A percentile compares a stretch with the other conserved stretches of the same genome.
Evolutionary conservation across 2,113 vertebrate species (phyloP).

Genomic region (Phasianus colchicus): DNA sequence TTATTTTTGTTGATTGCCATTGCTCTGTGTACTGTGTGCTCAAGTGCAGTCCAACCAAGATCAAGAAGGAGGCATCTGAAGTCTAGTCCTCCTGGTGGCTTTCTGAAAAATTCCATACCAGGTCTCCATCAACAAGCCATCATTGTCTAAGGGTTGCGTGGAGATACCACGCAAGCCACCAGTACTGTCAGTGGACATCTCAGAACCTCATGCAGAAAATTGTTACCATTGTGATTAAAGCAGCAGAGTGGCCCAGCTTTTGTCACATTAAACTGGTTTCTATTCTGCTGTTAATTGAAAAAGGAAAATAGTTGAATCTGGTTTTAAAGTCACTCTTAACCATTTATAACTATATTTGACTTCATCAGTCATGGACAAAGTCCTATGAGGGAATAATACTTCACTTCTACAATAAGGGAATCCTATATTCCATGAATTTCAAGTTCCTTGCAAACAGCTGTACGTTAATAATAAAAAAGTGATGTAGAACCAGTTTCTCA

Average conservation of each 20-base stretch:
- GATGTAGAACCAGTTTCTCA: neutral
- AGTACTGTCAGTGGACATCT: neutral
- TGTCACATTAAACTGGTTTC: neutral
- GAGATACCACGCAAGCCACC: neutral
- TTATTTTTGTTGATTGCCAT: neutral
- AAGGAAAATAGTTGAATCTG: neutral
- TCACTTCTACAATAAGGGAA: neutral
- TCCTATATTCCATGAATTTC: neutral
- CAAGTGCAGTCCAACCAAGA: neutral
- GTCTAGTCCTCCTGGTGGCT: neutral
- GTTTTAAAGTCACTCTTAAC: neutral
- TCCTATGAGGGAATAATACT: neutral
- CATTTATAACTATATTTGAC: rapidly evolving
- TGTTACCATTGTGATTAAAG: neutral
- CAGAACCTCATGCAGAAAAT: neutral
- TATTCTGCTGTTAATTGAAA: neutral
- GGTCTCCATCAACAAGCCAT: neutral
- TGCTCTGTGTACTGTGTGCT: neutral
- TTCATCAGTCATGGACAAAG: neutral
- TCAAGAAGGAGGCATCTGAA: neutral
- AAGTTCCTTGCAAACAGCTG: neutral
- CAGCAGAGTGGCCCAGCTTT: neutral
- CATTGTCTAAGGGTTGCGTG: rapidly evolving
- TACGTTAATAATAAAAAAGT: neutral
- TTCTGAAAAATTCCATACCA: neutral